A percentile compares a stretch with the other conserved stretches of the same genome.
Evolutionary conservation across 2,797 vertebrate genomes (phyloP).

Genomic region (Cyprinella venusta): DNA sequence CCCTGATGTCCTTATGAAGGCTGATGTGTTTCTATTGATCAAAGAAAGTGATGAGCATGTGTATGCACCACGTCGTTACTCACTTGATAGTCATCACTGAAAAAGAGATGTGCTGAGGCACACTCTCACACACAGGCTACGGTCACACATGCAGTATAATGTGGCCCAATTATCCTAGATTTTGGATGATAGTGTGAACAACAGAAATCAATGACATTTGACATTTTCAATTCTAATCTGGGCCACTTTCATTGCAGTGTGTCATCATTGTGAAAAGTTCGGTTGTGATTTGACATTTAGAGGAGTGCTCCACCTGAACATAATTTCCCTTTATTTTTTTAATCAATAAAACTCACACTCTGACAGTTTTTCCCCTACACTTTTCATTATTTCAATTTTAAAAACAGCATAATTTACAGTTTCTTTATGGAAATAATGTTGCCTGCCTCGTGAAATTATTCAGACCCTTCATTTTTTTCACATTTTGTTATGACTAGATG

Average conservation of each 20-base stretch:
- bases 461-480: not conserved
- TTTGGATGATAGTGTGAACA: slow-evolving; percentile 22
- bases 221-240: slow-evolving; percentile 11
- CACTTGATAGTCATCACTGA: slow-evolving; percentile 11
- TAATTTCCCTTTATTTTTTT: slow-evolving; percentile 11
- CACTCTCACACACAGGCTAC: too few species aligned
- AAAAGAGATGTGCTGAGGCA: not conserved
- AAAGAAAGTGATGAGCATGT: slow-evolving; percentile 38
- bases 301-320: not conserved
- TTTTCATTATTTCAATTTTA: not conserved
- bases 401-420: not conserved
- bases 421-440: not conserved
- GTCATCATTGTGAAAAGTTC: not conserved
- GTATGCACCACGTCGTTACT: slow-evolving; percentile 28
- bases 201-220: slow-evolving; percentile 22
- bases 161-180: slow-evolving; percentile 29
- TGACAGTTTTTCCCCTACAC: not conserved
- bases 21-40: slow-evolving; percentile 36
- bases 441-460: not conserved
- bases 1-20: slow-evolving; percentile 4
- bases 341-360: not conserved
- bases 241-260: not conserved
- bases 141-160: not conserved
- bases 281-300: slow-evolving; percentile 19
- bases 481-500: not conserved